phyloP scores from a whole-genome alignment of 2,113 vertebrate species.

The Pseudopipra pipra region DNA sequence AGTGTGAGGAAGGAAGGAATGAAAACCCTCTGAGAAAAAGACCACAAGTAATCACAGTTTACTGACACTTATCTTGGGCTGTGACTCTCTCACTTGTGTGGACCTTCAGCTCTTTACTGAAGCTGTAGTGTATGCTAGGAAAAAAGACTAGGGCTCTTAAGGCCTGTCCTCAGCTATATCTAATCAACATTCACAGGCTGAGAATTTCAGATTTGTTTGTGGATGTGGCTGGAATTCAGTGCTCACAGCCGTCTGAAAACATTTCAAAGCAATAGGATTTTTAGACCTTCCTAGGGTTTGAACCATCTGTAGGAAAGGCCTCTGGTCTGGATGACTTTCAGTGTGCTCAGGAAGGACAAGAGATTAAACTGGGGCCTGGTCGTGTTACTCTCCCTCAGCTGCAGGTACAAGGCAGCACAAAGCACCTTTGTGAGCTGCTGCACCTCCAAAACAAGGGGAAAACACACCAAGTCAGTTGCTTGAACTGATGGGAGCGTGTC shows the following conservation, averaged over 20 bases:
- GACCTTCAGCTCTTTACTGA: not conserved
- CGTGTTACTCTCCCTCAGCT: rapidly evolving
- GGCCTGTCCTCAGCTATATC: not conserved
- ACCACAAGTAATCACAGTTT: not conserved
- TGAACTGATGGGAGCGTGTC: not conserved
- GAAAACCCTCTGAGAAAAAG: not conserved
- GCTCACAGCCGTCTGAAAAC: not conserved
- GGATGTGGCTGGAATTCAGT: not conserved
- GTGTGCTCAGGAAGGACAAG: not conserved
- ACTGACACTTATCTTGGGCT: not conserved
- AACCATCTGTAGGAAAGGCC: not conserved
- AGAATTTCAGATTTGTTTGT: not conserved
- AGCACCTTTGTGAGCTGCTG: not conserved
- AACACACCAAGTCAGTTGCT: not conserved
- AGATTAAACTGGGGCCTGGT: not conserved
- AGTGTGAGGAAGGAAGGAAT: not conserved
- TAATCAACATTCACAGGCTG: rapidly evolving
- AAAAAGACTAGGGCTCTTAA: not conserved
- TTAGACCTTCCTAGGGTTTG: not conserved
- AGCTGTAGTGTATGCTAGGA: not conserved
- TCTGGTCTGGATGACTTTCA: not conserved
- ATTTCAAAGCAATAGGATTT: not conserved
- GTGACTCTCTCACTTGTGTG: not conserved
- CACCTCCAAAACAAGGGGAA: not conserved
- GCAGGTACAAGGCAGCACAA: not conserved